Base-by-base conservation (phyloP, 2,113 vertebrate species). In the Thunnus thynnus region DNA sequence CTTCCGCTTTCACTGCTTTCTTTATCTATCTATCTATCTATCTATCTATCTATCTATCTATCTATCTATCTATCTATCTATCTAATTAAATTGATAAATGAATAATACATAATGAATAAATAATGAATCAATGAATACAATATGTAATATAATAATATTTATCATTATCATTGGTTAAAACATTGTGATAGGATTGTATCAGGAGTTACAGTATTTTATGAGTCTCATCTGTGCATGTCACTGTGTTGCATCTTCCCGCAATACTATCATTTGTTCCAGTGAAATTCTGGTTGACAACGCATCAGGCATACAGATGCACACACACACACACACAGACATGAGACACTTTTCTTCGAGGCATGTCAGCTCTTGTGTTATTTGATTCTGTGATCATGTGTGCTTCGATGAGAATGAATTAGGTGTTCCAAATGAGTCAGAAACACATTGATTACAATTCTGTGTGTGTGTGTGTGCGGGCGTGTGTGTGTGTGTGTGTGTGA, bases 341-440 rank as follows among this genome's bases (percentile, higher is more conserved):
- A 18, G 18, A 77, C n/a, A 55, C 47, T 58, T 89, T 75, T 73
- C 76, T 87, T 65, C 5, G 14, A 83, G 69, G 17, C 57, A 25
- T 48, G 69, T 87, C 82, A 68, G 46, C 78, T 83, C 74, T 65
- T 48, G 11, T 79, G 57, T 66, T 64, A 30, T 82, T 52, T 66
- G 75, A 78, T 88, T 77, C 54, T 67, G 51, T 82, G 44, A 79
- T 57, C 61, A 65, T 75, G 47, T 78, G 60, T 55, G 27, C 78
- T 65, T 80, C 56, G 74, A 71, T 27, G 57, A 63, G 36, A 86
- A 71, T 66, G 46, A 80, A 80, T 78, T 81, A 46, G 73, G n/a
- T 60, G 16, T 65, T 76, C 55, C 62, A 86, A 89, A 80, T 91
- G 81, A 89, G 82, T 72, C 80, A 85, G 89, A 89, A 89, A 87